Evolutionary conservation across 2,113 vertebrate species (phyloP).

Genomic region (Brachyhypopomus occidentalis): DNA sequence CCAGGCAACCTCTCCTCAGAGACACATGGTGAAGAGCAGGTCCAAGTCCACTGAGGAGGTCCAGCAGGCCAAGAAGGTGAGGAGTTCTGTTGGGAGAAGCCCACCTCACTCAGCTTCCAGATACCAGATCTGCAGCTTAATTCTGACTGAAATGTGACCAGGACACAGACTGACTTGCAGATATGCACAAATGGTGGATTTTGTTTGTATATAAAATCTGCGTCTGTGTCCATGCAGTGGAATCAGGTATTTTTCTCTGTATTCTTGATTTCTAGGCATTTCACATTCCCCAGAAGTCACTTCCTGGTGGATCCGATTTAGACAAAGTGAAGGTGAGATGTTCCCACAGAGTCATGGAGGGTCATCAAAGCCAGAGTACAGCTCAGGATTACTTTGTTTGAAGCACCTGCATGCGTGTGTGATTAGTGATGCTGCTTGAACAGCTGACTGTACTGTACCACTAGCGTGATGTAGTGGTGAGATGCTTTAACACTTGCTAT

Average conservation of each 20-base stretch:
- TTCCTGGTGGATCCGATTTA: slow-evolving; percentile 77
- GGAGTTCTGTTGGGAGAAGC: neutral
- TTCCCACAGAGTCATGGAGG: neutral
- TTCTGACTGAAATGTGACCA: no score
- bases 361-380: neutral
- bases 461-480: neutral
- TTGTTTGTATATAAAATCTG: neutral
- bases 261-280: slow-evolving; percentile 68
- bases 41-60: slow-evolving; percentile 84
- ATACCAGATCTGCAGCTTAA: no score
- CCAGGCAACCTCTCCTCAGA: slow-evolving; percentile 79
- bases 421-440: neutral
- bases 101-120: no score
- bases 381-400: neutral
- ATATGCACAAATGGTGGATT: neutral
- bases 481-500: neutral
- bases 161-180: no score
- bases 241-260: neutral
- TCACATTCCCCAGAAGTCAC: slow-evolving; percentile 80
- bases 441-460: slow-evolving; percentile 9
- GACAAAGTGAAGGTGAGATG: slow-evolving; percentile 75
- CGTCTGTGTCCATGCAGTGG: no score
- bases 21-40: slow-evolving; percentile 76
- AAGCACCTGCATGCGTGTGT: neutral
- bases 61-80: slow-evolving; percentile 81